phyloP scores from a whole-genome alignment of 92 coral and sea anemone species.

The Palythoa grandiflora region DNA sequence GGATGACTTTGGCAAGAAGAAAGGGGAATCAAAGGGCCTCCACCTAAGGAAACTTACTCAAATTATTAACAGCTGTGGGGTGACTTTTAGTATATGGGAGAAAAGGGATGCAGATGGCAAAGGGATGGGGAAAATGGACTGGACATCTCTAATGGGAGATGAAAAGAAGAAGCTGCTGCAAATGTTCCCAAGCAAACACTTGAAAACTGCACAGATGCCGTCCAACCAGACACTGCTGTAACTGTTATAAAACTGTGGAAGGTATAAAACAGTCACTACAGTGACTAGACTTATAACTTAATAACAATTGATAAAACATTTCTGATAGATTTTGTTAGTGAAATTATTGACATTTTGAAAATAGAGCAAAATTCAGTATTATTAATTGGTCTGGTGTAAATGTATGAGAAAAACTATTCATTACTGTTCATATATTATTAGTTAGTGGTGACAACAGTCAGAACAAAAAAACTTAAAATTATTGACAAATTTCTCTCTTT shows the following conservation, averaged over 20 bases:
- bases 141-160: constrained; percentile 46
- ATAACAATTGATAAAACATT: not conserved
- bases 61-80: constrained; percentile 64
- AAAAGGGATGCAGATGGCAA: constrained; percentile 20
- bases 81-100: constrained; percentile 46
- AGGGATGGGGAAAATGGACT: constrained; percentile 26
- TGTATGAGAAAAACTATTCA: constrained; percentile 9
- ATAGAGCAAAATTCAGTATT: constrained; percentile 11
- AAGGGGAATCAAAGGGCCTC: constrained; percentile 65
- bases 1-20: constrained; percentile 55
- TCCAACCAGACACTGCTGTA: constrained; percentile 47
- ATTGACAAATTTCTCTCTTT: constrained; percentile 2
- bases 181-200: constrained; percentile 42
- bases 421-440: not conserved
- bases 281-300: constrained; percentile 3
- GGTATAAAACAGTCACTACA: constrained; percentile 37
- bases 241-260: constrained; percentile 52
- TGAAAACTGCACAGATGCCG: not conserved
- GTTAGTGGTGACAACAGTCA: not conserved
- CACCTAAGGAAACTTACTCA: constrained; percentile 50
- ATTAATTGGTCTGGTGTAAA: constrained; percentile 14
- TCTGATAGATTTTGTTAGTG: constrained; percentile 14
- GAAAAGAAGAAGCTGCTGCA: constrained; percentile 49
- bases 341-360: constrained; percentile 6
- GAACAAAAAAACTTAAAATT: not conserved